A percentile compares a stretch with the other conserved stretches of the same genome.
Evolutionary conservation across 2,113 vertebrate genomes (phyloP).

Genomic region (Malurus cyaneus): DNA sequence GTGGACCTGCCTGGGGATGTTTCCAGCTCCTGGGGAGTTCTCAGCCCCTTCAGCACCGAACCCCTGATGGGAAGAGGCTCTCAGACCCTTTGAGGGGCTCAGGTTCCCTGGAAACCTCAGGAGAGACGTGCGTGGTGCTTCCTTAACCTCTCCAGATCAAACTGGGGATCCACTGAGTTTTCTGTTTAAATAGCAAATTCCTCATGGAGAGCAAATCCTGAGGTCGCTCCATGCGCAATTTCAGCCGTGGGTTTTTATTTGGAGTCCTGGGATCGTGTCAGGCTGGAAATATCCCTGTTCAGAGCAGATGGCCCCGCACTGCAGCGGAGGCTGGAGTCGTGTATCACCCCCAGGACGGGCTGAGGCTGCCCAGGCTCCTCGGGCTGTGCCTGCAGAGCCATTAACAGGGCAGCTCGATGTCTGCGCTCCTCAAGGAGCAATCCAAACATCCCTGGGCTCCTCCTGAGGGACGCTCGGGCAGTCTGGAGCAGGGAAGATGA

Average conservation of each 20-base stretch:
- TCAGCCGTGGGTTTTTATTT: background rate
- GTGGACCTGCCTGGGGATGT: background rate
- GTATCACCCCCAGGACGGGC: background rate
- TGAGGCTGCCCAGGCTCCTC: background rate
- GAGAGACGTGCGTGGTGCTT: rapidly evolving
- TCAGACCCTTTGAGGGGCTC: background rate
- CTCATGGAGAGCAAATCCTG: background rate
- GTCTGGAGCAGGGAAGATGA: background rate
- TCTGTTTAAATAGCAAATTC: background rate
- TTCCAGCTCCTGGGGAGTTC: background rate
- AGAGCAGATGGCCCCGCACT: background rate
- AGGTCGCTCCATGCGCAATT: background rate
- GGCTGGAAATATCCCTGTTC: background rate
- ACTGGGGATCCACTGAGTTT: background rate
- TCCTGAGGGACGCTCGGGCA: background rate
- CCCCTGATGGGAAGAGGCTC: background rate
- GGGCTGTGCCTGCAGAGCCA: background rate
- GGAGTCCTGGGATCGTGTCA: rapidly evolving
- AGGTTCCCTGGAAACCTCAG: background rate
- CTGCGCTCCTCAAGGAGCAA: background rate
- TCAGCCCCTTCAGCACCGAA: background rate
- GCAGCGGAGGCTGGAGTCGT: background rate
- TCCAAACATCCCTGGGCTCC: background rate
- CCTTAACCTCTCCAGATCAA: background rate
- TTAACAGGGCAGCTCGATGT: background rate